A percentile compares a stretch with the other conserved stretches of the same genome.
phyloP scores from a whole-genome alignment of 2,888 invertebrate species.

The Athalia cordata region DNA sequence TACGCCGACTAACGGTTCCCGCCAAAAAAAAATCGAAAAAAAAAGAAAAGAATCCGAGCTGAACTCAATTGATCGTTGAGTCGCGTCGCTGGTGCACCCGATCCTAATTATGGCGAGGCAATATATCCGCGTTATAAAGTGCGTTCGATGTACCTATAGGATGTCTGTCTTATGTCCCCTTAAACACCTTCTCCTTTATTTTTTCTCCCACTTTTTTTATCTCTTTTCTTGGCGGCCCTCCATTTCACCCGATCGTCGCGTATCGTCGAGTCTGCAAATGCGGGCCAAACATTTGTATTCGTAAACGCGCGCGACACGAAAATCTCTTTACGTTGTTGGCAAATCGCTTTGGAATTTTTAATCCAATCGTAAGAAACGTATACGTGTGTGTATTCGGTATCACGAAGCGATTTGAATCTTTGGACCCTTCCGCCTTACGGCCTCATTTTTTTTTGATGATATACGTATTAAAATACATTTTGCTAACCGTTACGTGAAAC shows the following conservation, averaged over 20 bases:
- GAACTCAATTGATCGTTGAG: conserved; percentile 38
- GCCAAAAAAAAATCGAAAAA: too few relatives aligned
- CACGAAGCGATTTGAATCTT: conserved; percentile 3
- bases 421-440: conserved; percentile 2
- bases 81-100: conserved; percentile 24
- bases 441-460: conserved; percentile 16
- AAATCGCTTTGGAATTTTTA: conserved; percentile 24
- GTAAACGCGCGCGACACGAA: conserved; percentile 21
- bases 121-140: not conserved
- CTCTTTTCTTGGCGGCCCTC: not conserved
- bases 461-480: not conserved
- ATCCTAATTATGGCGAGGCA: conserved; percentile 28
- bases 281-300: conserved; percentile 34
- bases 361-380: not conserved
- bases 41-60: conserved; percentile 7
- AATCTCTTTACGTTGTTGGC: conserved; percentile 33
- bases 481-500: conserved; percentile 18
- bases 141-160: not conserved
- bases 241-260: not conserved
- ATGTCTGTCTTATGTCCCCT: conserved; percentile 14
- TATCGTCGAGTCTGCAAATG: conserved; percentile 9
- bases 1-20: conserved; percentile 33
- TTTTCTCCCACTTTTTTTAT: too few relatives aligned
- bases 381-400: too few relatives aligned
- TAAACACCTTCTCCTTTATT: not conserved